A percentile compares a stretch with the other conserved stretches of the same genome.
Evolutionary conservation across 2,797 vertebrate genomes (phyloP).

Genomic region (Salarias fasciatus): DNA sequence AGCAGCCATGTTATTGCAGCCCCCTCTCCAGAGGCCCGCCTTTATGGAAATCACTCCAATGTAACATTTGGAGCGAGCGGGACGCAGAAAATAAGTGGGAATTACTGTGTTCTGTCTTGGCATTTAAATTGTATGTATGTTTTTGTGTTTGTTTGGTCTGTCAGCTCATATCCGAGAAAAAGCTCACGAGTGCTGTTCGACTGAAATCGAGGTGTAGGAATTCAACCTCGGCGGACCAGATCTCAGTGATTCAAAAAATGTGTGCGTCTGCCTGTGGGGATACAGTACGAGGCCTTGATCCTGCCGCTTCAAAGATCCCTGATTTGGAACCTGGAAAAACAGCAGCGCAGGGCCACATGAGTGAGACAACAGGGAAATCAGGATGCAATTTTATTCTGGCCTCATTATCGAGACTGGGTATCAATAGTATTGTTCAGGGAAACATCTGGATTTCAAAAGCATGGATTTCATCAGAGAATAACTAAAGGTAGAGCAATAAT

Average conservation of each 20-base stretch:
- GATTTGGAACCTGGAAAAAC: background rate
- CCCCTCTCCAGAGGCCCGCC: constrained; percentile 68
- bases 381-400: background rate
- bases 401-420: background rate
- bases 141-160: constrained; percentile 40
- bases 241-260: constrained; percentile 59
- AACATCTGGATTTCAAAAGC: background rate
- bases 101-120: constrained; percentile 1
- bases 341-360: background rate
- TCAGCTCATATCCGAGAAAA: constrained; percentile 33
- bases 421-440: background rate
- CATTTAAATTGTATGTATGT: constrained; percentile 13
- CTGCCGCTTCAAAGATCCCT: constrained; percentile 27
- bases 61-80: constrained; percentile 46
- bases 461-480: too few relatives aligned
- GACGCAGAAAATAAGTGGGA: constrained; percentile 13
- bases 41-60: constrained; percentile 78
- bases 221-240: constrained; percentile 44
- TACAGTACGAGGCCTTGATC: constrained; percentile 29
- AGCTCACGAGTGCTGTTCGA: constrained; percentile 10
- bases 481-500: too few relatives aligned
- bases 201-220: constrained; percentile 27
- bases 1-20: constrained; percentile 74
- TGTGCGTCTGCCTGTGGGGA: constrained; percentile 53
- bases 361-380: constrained; percentile 3